phyloP scores from a whole-genome alignment of 2,888 invertebrate genomes.

The Anthoptus insignis region DNA sequence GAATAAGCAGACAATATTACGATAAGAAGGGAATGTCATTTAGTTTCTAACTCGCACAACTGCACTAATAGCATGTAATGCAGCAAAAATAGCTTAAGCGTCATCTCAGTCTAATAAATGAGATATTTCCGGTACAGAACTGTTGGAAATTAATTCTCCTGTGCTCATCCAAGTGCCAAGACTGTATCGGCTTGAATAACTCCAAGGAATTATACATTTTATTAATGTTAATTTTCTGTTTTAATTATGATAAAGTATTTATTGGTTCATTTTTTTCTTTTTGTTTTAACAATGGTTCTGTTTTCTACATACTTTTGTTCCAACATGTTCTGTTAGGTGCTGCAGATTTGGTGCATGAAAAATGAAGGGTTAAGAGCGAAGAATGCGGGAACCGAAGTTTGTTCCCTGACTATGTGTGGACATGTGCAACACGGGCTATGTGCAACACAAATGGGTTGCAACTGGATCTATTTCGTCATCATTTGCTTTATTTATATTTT shows the following conservation, averaged over 20 bases:
- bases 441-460: no score
- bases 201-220: neutral
- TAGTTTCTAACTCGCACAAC: constrained; percentile 1
- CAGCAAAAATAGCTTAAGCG: constrained; percentile 6
- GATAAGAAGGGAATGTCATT: neutral
- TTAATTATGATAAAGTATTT: neutral
- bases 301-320: no score
- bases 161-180: constrained; percentile 54
- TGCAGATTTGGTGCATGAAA: no score
- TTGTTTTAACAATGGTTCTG: no score
- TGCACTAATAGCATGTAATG: constrained; percentile 4
- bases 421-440: no score
- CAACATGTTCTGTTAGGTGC: no score
- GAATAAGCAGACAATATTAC: neutral
- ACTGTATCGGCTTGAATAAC: constrained; percentile 5
- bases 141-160: constrained; percentile 62
- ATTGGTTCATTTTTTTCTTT: constrained; percentile 83
- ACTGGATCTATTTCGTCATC: constrained; percentile 82
- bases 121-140: constrained; percentile 57
- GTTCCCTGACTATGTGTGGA: no score
- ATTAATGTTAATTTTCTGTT: neutral
- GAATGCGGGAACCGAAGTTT: no score
- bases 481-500: constrained; percentile 79
- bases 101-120: constrained; percentile 54
- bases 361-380: no score